A percentile compares a stretch with the other conserved stretches of the same genome.
These are phyloP conservation scores for Steinernema hermaphroditum DNA, from an alignment of 2,888 invertebrate species.

Conservation along the genomic window DNA sequence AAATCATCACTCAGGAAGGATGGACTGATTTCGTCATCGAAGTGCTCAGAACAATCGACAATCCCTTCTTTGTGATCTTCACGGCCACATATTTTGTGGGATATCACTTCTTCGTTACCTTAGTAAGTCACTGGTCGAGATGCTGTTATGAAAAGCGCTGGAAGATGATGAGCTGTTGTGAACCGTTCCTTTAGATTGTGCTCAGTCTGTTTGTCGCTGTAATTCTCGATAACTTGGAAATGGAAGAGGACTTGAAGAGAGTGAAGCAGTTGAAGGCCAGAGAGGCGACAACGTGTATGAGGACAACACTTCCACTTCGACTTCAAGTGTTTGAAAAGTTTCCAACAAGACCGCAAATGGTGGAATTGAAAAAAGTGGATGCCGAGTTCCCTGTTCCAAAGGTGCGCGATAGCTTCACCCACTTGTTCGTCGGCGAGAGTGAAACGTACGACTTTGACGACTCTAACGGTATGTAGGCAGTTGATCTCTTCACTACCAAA, in stretches of 20 bases:
- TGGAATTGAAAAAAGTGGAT: conserved; percentile 76
- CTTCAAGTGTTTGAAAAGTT: conserved; percentile 90
- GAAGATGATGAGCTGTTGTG: not conserved
- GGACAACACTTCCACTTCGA: conserved; percentile 89
- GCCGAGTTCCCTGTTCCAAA: conserved; percentile 74
- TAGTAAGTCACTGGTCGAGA: too few species aligned
- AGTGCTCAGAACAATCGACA: conserved; percentile 76
- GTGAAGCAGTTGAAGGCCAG: conserved; percentile 85
- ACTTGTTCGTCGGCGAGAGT: conserved; percentile 88
- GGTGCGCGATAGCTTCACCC: conserved; percentile 96
- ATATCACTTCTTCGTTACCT: conserved; percentile 95
- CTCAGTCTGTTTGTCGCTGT: conserved; percentile 99
- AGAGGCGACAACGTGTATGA: conserved; percentile 94
- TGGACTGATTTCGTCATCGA: conserved; percentile 99
- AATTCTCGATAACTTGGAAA: conserved; percentile 95
- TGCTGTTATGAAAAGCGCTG: too few species aligned
- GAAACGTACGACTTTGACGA: conserved; percentile 73
- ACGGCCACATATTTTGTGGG: conserved; percentile 99
- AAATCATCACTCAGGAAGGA: conserved; percentile 99
- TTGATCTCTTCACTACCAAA: too few species aligned
- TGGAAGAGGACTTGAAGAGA: conserved; percentile 98
- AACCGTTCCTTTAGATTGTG: conserved; percentile 75
- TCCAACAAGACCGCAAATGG: conserved; percentile 97
- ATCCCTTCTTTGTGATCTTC: conserved; percentile 53
- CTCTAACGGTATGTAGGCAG: conserved; percentile 61